A percentile compares a stretch with the other conserved stretches of the same genome.
phyloP scores from a whole-genome alignment of 30 jellyfish, hydroid and myxozoan species.

The Aurelia aurita complex sp. Pacific region DNA sequence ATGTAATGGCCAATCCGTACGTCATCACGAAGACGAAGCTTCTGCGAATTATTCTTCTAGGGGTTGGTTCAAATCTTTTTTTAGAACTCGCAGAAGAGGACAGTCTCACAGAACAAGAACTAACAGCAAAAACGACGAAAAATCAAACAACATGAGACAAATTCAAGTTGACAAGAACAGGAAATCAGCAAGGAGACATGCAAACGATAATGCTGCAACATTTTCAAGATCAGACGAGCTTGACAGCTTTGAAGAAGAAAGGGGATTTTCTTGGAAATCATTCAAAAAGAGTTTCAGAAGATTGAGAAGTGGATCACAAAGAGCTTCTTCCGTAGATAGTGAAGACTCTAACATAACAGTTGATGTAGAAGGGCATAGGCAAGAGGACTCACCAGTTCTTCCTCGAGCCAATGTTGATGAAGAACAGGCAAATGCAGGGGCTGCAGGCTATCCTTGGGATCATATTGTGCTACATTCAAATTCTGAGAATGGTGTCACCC shows the following conservation, averaged over 20 bases:
- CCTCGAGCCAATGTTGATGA: slow-evolving; percentile 16
- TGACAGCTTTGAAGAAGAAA: slow-evolving; percentile 3
- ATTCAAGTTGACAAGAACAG: not conserved
- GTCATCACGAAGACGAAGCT: no score
- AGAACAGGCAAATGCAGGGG: not conserved
- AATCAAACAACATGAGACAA: no score
- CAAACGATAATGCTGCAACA: not conserved
- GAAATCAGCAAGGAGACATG: slow-evolving; percentile 3
- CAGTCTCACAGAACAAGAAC: not conserved
- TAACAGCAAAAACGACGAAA: not conserved
- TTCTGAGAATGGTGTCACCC: slow-evolving; percentile 1
- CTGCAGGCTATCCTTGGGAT: not conserved
- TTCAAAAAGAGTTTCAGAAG: slow-evolving; percentile 18
- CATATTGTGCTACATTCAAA: no score
- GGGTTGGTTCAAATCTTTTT: no score
- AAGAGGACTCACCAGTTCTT: slow-evolving; percentile 48
- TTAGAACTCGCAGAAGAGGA: slow-evolving; percentile 9
- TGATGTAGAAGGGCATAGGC: slow-evolving; percentile 43
- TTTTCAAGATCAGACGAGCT: not conserved
- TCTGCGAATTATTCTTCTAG: no score
- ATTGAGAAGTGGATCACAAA: slow-evolving; percentile 10
- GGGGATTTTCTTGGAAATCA: slow-evolving; percentile 44
- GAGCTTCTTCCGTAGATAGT: not conserved
- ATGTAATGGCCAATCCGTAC: no score
- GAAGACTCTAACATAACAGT: slow-evolving; percentile 37